Evolutionary conservation across 2,888 invertebrate species (phyloP), one percentile per base, ranked within the genome.

Genomic region (Myathropa florea): DNA sequence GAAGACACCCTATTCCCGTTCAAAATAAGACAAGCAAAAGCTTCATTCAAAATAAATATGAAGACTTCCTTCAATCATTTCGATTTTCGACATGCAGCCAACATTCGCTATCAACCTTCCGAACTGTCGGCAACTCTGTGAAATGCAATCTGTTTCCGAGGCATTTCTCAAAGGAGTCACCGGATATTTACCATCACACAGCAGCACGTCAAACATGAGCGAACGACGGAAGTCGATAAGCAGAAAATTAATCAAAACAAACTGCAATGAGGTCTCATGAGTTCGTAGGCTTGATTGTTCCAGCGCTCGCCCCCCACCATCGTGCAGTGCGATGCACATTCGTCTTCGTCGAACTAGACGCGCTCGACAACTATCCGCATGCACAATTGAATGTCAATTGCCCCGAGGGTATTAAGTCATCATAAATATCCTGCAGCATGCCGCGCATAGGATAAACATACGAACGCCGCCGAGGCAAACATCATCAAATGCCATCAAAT

Each of bases 171-270:
- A 86, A 86, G 86, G 86, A 86, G 67, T 72, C 83, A 86, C 86
- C 86, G 86, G 86, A 86, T 86, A 86, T 86, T 86, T 86, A 86
- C 78, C 82, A 83, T 86, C 86, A 79, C 65, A 30, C 82, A 65
- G n/a, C 30, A 46, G 77, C 82, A 82, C 68, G 76, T 72, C 81
- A 81, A 85, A 82, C 86, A 86, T 28, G 70, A 73, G 70, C 64
- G 63, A 30, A 85, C 85, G 85, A 82, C 86, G 86, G 86, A 86
- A 86, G 86, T 86, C 86, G 86, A 86, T 83, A 86, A 86, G 86
- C 86, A 83, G 86, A 86, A 86, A 86, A 86, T 86, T 86, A 86
- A 86, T 86, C 86, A 86, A 83, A 86, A 86, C 86, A 86, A 83
- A 86, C 86, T 86, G 85, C 82, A 85, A 70, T 60, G 81, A 81